Conservation (phyloP, 2,888 invertebrate genomes). For the Abscondita cerata region DNA sequence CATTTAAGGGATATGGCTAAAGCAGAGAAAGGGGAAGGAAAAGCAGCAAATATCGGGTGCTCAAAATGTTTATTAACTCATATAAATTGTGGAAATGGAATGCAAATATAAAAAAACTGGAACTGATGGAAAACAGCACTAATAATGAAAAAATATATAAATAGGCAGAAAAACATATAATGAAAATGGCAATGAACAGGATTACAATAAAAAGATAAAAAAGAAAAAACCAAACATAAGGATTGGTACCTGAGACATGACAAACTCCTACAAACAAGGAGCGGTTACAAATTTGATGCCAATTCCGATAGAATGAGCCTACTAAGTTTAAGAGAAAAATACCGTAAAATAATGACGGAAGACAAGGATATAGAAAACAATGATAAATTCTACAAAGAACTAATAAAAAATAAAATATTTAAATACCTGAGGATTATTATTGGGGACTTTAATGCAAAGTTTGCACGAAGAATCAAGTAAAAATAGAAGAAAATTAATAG, state of each 20-base stretch:
- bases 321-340: slow-evolving; percentile 4
- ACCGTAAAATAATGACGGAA: too few species aligned
- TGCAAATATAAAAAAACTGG: slow-evolving; percentile 1
- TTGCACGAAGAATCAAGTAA: neutral
- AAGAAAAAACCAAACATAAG: neutral
- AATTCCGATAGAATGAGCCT: neutral
- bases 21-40: slow-evolving; percentile 1
- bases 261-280: neutral
- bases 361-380: neutral
- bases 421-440: neutral
- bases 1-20: slow-evolving; percentile 2
- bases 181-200: slow-evolving; percentile 2
- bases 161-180: neutral
- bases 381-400: neutral
- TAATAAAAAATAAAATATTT: neutral
- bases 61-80: slow-evolving; percentile 3
- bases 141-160: slow-evolving; percentile 7
- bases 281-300: neutral
- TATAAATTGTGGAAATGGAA: slow-evolving; percentile 8
- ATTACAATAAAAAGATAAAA: neutral
- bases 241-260: neutral
- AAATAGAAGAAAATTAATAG: neutral
- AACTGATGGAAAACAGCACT: neutral
- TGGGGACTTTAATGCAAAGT: slow-evolving; percentile 1
- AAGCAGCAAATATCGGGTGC: slow-evolving; percentile 2